phyloP scores from a whole-genome alignment of 2,888 invertebrate genomes.

The Drosophila testacea region DNA sequence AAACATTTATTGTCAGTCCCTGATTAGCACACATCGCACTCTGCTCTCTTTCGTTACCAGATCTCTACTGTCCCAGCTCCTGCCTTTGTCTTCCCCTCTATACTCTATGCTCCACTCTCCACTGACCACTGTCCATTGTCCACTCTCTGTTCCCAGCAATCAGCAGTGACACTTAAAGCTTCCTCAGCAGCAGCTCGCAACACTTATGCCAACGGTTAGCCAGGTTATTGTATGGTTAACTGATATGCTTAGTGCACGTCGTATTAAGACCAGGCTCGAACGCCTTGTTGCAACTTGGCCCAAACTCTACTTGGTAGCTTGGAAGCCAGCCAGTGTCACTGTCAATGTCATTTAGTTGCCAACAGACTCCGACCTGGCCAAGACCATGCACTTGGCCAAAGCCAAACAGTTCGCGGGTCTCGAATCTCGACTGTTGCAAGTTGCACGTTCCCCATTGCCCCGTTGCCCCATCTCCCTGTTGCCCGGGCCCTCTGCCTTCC shows the following conservation, averaged over 20 bases:
- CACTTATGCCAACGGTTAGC: conserved; percentile 69
- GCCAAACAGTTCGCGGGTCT: conserved; percentile 31
- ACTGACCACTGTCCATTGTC: conserved; percentile 5
- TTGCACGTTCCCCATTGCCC: conserved; percentile 4
- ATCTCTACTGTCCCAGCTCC: not conserved
- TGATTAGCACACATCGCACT: conserved; percentile 13
- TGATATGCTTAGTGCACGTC: conserved; percentile 76
- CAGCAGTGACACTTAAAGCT: conserved; percentile 83
- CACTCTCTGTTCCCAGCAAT: conserved; percentile 54
- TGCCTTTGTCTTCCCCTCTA: too few relatives aligned
- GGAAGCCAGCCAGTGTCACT: conserved; percentile 77
- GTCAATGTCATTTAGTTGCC: conserved; percentile 83
- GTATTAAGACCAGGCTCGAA: conserved; percentile 70
- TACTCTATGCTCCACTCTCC: not conserved
- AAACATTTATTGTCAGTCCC: too few relatives aligned
- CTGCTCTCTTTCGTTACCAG: not conserved
- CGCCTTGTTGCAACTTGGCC: conserved; percentile 15
- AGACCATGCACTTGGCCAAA: conserved; percentile 33
- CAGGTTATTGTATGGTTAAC: conserved; percentile 77
- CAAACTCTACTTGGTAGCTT: conserved; percentile 32
- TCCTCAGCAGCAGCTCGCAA: conserved; percentile 83
- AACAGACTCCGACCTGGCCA: conserved; percentile 38
- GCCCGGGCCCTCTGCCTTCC: conserved; percentile 27
- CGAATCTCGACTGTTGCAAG: conserved; percentile 33
- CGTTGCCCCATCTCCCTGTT: not conserved